phyloP scores from a whole-genome alignment of 2,797 vertebrate genomes.

The Fratercula arctica region DNA sequence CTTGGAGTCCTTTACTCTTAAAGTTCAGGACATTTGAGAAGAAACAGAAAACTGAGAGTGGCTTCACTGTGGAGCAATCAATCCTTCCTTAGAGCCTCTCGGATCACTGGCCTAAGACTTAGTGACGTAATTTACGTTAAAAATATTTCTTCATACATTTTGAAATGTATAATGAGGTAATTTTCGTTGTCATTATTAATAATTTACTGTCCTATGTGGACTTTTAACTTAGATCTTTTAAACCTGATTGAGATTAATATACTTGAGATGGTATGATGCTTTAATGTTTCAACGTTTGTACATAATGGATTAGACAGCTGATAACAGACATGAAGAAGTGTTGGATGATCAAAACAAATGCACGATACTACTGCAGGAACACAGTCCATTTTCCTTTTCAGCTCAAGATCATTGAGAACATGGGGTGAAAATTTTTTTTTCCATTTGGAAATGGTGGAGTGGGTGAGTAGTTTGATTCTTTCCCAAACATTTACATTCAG shows the following conservation, averaged over 20 bases:
- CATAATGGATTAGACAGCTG: not conserved
- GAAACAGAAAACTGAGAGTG: not conserved
- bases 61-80: not conserved
- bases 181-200: not conserved
- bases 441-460: not conserved
- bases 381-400: not conserved
- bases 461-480: not conserved
- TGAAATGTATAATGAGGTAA: not conserved
- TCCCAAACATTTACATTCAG: not conserved
- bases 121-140: not conserved
- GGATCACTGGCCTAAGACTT: not conserved
- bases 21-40: not conserved
- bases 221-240: not conserved
- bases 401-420: not conserved
- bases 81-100: not conserved
- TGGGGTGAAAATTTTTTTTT: not conserved
- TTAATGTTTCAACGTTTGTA: not conserved
- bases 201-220: not conserved
- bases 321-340: not conserved
- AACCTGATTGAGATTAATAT: not conserved
- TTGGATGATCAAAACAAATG: not conserved
- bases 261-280: not conserved
- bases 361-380: not conserved
- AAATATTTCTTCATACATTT: not conserved
- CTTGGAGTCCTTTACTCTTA: not conserved